Evolutionary conservation across 2,888 invertebrate species (phyloP).

Genomic region (Lysandra coridon): DNA sequence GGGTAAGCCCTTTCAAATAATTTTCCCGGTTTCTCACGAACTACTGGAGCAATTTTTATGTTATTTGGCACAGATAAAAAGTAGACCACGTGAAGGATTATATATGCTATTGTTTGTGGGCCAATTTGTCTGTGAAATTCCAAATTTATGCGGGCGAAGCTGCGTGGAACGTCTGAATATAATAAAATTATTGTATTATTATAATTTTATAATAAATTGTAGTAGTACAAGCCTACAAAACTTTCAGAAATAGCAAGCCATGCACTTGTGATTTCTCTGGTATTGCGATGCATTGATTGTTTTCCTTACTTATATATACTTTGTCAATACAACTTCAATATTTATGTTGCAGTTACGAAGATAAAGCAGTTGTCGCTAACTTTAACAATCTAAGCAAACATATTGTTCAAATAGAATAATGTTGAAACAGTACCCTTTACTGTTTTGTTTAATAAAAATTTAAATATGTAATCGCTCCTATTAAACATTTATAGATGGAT

Average conservation of each 20-base stretch:
- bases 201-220: too few species aligned
- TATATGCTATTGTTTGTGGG: too few species aligned
- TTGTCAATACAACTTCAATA: neutral
- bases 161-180: too few species aligned
- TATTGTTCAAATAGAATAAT: neutral
- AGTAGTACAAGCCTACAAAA: too few species aligned
- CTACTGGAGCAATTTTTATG: too few species aligned
- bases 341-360: neutral
- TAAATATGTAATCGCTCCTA: neutral
- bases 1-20: too few species aligned
- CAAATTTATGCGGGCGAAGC: too few species aligned
- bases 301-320: neutral
- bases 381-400: neutral
- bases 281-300: neutral
- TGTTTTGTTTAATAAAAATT: neutral
- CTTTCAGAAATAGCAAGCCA: neutral
- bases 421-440: neutral
- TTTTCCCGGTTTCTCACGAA: too few species aligned
- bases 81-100: too few species aligned
- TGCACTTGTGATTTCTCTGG: neutral
- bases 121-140: too few species aligned
- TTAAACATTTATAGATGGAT: neutral
- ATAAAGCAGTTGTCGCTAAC: neutral
- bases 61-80: too few species aligned
- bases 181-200: too few species aligned